These are phyloP conservation scores for Caenorhabditis tropicalis DNA, from an alignment of 1,140 invertebrate genomes.

Conservation along the genomic window DNA sequence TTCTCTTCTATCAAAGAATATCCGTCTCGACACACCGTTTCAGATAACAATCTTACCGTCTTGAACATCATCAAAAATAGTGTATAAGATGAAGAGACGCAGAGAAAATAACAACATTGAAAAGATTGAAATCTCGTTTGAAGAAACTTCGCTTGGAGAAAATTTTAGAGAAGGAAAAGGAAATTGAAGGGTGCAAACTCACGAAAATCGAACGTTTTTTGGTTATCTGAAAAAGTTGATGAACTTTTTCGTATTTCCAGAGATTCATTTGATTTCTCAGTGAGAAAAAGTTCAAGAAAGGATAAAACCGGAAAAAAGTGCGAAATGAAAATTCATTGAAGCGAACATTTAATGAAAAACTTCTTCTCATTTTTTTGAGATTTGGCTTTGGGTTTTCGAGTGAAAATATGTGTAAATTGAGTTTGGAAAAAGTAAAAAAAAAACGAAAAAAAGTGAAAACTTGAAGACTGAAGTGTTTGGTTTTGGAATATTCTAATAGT, in stretches of 20 bases:
- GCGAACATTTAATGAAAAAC: background rate
- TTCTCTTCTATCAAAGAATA: background rate
- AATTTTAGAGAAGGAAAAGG: background rate
- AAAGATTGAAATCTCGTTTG: conserved; percentile 4
- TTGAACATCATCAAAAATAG: conserved; percentile 13
- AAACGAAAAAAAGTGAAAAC: conserved; percentile 10
- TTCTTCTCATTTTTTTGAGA: background rate
- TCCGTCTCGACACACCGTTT: conserved; percentile 33
- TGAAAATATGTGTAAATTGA: conserved; percentile 6
- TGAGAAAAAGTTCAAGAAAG: background rate
- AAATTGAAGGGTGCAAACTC: background rate
- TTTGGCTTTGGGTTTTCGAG: background rate
- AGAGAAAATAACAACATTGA: conserved; percentile 5
- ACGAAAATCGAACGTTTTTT: background rate
- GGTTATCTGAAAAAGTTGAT: background rate
- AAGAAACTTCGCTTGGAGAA: background rate
- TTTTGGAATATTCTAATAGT: conserved; percentile 1
- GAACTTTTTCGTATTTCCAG: background rate
- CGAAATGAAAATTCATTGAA: background rate
- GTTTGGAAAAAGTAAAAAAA: conserved; percentile 32
- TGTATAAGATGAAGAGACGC: background rate
- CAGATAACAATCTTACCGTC: conserved; percentile 35
- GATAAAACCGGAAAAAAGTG: background rate
- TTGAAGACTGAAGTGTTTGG: conserved; percentile 30
- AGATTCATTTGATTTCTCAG: background rate